These are phyloP conservation scores for Scyliorhinus canicula DNA, from an alignment of 2,797 vertebrate genomes.

Conservation along the genomic window DNA sequence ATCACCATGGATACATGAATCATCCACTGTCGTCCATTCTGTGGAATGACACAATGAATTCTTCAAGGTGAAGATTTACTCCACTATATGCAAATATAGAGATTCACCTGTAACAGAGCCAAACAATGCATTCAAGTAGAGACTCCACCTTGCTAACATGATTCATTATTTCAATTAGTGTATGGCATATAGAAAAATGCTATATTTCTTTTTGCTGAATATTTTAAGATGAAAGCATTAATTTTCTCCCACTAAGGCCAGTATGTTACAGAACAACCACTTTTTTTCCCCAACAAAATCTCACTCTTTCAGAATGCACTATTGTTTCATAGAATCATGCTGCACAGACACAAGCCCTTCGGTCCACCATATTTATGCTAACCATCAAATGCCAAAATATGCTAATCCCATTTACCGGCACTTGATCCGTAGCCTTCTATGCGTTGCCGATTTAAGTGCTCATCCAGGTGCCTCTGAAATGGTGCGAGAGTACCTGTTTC, in stretches of 20 bases:
- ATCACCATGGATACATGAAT: background rate
- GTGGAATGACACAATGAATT: background rate
- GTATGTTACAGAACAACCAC: background rate
- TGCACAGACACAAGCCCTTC: no score
- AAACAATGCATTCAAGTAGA: background rate
- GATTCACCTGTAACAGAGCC: background rate
- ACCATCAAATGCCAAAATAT: no score
- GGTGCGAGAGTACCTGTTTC: no score
- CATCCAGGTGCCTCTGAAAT: no score
- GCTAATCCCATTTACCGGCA: no score
- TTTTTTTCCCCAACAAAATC: background rate
- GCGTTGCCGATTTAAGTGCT: no score
- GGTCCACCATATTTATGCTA: no score
- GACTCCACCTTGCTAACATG: background rate
- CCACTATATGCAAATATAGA: background rate
- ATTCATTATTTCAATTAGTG: background rate
- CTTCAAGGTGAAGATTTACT: background rate
- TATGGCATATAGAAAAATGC: background rate
- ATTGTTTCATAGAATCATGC: no score
- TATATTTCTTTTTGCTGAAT: background rate
- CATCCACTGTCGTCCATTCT: background rate
- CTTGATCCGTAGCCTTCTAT: no score
- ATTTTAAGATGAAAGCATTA: background rate
- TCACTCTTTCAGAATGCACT: background rate
- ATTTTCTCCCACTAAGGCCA: background rate